Evolutionary conservation across 1,140 invertebrate genomes (phyloP).

Genomic region (Cherax quadricarinatus): DNA sequence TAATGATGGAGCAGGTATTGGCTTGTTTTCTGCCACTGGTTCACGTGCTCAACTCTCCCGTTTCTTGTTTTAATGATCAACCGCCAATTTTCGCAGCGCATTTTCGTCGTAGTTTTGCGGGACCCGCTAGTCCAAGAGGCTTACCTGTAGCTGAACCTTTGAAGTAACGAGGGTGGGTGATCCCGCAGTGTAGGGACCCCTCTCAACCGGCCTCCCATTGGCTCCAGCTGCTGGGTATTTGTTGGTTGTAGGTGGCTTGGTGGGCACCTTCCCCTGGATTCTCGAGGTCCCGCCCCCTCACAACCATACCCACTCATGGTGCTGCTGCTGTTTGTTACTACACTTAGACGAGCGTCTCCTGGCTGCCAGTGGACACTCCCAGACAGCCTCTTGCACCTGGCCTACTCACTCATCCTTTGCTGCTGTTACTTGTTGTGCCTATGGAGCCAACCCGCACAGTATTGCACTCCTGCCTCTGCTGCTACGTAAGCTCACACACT

Average conservation of each 20-base stretch:
- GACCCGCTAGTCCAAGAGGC: background rate
- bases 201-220: background rate
- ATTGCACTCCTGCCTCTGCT: too few species aligned
- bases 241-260: background rate
- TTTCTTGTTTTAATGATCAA: conserved; percentile 22
- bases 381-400: too few species aligned
- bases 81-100: conserved; percentile 36
- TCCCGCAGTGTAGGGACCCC: background rate
- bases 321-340: background rate
- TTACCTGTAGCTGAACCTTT: conserved; percentile 15
- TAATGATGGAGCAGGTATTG: too few species aligned
- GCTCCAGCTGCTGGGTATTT: background rate
- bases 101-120: conserved; percentile 40
- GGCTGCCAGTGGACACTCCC: too few species aligned
- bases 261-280: background rate
- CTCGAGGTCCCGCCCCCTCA: background rate
- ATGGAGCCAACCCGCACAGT: too few species aligned
- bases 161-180: conserved; percentile 19
- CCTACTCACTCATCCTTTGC: too few species aligned
- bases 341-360: too few species aligned
- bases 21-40: too few species aligned
- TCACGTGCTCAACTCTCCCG: background rate
- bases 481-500: too few species aligned
- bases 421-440: too few species aligned
- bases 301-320: background rate